A percentile compares a stretch with the other conserved stretches of the same genome.
Conservation (phyloP, 2,113 vertebrate genomes). For the Amblyopsis rosae region DNA sequence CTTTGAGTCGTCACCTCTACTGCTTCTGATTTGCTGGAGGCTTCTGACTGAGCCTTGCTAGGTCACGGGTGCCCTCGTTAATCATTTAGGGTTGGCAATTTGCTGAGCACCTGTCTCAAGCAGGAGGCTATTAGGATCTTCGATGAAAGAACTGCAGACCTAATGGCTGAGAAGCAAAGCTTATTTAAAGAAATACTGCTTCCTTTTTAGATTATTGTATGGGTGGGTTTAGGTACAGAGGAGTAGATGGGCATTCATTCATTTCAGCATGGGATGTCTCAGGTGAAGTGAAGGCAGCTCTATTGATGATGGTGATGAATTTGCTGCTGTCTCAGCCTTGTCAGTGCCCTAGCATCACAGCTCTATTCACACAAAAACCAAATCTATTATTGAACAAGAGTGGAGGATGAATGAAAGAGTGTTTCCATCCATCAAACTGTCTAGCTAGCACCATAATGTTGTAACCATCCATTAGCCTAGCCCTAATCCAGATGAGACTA, state of each 20-base stretch:
- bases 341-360: not conserved
- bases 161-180: conserved; percentile 53
- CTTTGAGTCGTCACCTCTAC: not conserved
- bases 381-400: too few species aligned
- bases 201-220: conserved; percentile 31
- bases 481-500: too few species aligned
- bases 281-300: conserved; percentile 25
- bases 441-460: too few species aligned
- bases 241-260: conserved; percentile 15
- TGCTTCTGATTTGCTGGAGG: conserved; percentile 11
- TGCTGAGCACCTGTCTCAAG: conserved; percentile 63
- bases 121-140: conserved; percentile 58
- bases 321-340: conserved; percentile 16
- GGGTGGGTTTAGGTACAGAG: conserved; percentile 21
- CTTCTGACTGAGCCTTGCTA: conserved; percentile 32
- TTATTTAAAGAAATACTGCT: conserved; percentile 56
- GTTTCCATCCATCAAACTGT: too few species aligned
- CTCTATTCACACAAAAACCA: conserved; percentile 1
- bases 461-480: too few species aligned
- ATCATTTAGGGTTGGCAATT: conserved; percentile 69
- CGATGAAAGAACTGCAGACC: conserved; percentile 28
- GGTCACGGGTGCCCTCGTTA: conserved; percentile 46
- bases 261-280: conserved; percentile 11
- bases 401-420: too few species aligned
- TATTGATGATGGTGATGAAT: conserved; percentile 35